These are phyloP conservation scores for Dicranocentrus wangi DNA, from an alignment of 2,888 invertebrate genomes.

Conservation along the genomic window DNA sequence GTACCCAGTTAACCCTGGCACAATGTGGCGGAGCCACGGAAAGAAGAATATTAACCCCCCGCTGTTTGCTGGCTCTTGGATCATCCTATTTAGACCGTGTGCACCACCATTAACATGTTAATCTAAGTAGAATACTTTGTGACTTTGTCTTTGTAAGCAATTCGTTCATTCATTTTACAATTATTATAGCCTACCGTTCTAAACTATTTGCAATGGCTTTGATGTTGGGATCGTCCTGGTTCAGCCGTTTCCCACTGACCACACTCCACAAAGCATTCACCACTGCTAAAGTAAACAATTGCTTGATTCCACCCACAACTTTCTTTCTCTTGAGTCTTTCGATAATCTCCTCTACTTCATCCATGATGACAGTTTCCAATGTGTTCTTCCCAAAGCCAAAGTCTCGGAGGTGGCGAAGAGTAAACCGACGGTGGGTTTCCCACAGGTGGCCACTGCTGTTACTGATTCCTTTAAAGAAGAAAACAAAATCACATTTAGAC, in stretches of 20 bases:
- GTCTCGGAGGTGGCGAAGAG: constrained; percentile 31
- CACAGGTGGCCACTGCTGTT: constrained; percentile 38
- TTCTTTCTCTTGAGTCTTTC: not conserved
- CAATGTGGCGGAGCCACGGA: constrained; percentile 50
- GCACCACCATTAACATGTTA: too few species aligned
- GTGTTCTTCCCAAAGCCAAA: constrained; percentile 46
- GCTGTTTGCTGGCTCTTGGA: constrained; percentile 30
- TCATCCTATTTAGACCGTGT: constrained; percentile 7
- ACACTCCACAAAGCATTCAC: constrained; percentile 53
- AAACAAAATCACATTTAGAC: not conserved
- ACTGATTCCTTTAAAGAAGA: constrained; percentile 35
- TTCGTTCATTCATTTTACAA: not conserved
- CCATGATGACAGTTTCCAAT: constrained; percentile 50
- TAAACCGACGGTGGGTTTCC: constrained; percentile 43
- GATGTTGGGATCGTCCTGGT: constrained; percentile 39
- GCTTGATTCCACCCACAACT: constrained; percentile 16
- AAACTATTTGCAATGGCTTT: constrained; percentile 38
- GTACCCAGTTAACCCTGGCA: constrained; percentile 41
- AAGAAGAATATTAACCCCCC: constrained; percentile 49
- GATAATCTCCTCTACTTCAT: constrained; percentile 32
- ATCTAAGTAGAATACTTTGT: not conserved
- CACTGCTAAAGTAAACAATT: constrained; percentile 30
- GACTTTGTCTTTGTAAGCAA: too few species aligned
- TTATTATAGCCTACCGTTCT: constrained; percentile 8
- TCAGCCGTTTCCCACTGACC: constrained; percentile 39